A percentile compares a stretch with the other conserved stretches of the same genome.
phyloP scores from a whole-genome alignment of 2,113 vertebrate species.

The Larimichthys crocea region DNA sequence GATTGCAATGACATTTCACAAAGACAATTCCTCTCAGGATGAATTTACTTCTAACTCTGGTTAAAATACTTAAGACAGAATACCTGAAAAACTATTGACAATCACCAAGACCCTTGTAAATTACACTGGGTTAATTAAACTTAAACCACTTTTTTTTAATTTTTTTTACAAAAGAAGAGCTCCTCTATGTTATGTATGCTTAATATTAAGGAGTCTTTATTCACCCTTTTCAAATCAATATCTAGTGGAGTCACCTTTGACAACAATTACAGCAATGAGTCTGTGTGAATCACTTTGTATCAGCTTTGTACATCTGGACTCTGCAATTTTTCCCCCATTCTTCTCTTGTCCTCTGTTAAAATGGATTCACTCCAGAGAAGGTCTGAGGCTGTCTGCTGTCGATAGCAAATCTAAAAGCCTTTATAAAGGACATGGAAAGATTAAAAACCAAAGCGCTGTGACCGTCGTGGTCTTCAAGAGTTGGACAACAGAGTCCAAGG shows the following conservation, averaged over 20 bases:
- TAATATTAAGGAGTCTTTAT: neutral
- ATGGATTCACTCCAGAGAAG: constrained; percentile 23
- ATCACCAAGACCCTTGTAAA: neutral
- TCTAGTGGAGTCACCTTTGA: neutral
- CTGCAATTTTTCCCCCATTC: constrained; percentile 16
- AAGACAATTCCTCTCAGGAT: too few relatives aligned
- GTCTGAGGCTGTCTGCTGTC: constrained; percentile 32
- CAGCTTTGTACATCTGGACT: constrained; percentile 50
- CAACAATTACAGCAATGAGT: constrained; percentile 26
- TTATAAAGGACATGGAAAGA: constrained; percentile 45
- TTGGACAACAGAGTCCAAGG: constrained; percentile 47
- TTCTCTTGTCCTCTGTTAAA: constrained; percentile 27
- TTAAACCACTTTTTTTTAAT: neutral
- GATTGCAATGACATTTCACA: too few relatives aligned
- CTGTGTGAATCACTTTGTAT: constrained; percentile 18
- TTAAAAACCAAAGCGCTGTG: constrained; percentile 47
- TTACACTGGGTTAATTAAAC: neutral
- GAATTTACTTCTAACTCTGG: too few relatives aligned
- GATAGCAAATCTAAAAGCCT: constrained; percentile 50
- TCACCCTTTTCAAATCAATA: neutral
- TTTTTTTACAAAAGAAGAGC: neutral
- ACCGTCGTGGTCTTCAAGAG: constrained; percentile 23
- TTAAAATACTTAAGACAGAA: too few relatives aligned
- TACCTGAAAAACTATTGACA: too few relatives aligned
- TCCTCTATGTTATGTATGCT: neutral